A percentile compares a stretch with the other conserved stretches of the same genome.
Evolutionary conservation across 2,113 vertebrate genomes (phyloP).

Genomic region (Myanophis thanlyinensis): DNA sequence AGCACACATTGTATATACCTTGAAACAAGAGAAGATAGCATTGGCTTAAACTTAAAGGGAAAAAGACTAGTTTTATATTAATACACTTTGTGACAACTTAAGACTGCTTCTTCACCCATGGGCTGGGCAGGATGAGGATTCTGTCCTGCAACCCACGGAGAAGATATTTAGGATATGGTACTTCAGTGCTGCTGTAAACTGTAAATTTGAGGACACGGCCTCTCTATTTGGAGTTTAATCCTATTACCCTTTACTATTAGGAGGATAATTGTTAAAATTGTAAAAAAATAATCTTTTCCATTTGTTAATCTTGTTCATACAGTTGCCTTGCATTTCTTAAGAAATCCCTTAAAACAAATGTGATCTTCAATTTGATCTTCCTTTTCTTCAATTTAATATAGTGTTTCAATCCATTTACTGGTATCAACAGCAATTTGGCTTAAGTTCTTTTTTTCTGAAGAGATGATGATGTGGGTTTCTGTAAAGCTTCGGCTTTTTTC

Average conservation of each 20-base stretch:
- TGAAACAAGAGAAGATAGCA: not conserved
- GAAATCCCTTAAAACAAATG: not conserved
- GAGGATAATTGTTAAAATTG: not conserved
- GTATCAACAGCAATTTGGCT: constrained; percentile 7
- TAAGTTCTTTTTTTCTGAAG: constrained; percentile 67
- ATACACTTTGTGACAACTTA: not conserved
- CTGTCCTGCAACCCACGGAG: not conserved
- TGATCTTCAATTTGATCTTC: not conserved
- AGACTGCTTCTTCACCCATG: not conserved
- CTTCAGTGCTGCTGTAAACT: not conserved
- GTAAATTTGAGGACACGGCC: not conserved
- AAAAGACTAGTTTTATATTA: not conserved
- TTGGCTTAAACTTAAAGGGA: not conserved
- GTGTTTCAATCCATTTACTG: not conserved
- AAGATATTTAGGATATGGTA: not conserved
- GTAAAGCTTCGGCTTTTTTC: constrained; percentile 67
- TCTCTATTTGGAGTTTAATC: not conserved
- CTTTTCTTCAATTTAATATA: not conserved
- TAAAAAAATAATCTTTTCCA: not conserved
- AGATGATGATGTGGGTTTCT: constrained; percentile 64
- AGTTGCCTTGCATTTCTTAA: not conserved
- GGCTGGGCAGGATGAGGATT: not conserved
- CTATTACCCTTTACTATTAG: not conserved
- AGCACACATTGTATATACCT: not conserved
- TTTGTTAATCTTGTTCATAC: not conserved